Base-by-base conservation (phyloP, 2,888 invertebrate genomes). In the Campoplex nolae region DNA sequence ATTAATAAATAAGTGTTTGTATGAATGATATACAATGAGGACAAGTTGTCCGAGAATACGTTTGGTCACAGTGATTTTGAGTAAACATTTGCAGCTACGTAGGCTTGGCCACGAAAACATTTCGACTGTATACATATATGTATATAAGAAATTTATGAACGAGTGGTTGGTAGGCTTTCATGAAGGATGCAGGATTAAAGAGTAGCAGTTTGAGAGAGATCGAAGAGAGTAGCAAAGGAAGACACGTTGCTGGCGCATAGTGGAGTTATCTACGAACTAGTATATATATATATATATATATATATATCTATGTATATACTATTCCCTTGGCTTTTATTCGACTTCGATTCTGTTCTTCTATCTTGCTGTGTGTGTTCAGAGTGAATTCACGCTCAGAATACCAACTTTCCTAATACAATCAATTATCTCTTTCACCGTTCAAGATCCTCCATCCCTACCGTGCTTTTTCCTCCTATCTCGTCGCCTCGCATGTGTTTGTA, bases 381-480 rank as follows among this genome's bases (percentile, higher is more conserved):
- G 67, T 70, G 80, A 92, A 93, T 92, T 92, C 92, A 90, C 91
- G 90, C 89, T 87, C 90, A 88, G 93, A 94, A 94, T 94, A 94
- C 93, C 91, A 93, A 93, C 92, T 93, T 92, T 89, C 91, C 92
- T 94, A 93, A 94, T 93, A 93, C 93, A 93, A 94, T 94, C 93
- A 93, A 93, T 93, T 94, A 93, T 93, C 93, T 92, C 92, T 91
- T 75, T 56, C 92, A 89, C 91, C 92, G 91, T 91, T 91, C 90
- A 77, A 80, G 82, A 87, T 88, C 74, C 79, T 78, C 48, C 71
- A 79, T 79, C 79, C 75, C 83, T 83, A 38, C 62, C 6, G 38
- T 9, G 23, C 70, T 62, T 73, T 73, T 54, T 51, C 32, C 65
- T 73, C 67, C 38, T 42, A 23, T 38, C 51, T 78, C 65, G 51